phyloP scores from a whole-genome alignment of 2,888 invertebrate genomes.

The Gymnoscelis rufifasciata region DNA sequence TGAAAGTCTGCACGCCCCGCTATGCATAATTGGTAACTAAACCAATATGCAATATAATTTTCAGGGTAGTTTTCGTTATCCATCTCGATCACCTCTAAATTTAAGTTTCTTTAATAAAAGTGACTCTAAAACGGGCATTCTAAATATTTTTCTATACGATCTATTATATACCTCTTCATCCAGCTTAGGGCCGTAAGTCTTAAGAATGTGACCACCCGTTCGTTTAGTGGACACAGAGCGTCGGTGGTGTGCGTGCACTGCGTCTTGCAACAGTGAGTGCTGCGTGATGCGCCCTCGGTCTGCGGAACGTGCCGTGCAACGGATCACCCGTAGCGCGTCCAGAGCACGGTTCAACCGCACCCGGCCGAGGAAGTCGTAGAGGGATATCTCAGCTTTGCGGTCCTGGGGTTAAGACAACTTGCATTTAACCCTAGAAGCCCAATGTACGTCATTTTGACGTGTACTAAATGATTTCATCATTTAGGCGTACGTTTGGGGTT shows the following conservation, averaged over 20 bases:
- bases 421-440: too few relatives aligned
- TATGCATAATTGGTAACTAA: too few relatives aligned
- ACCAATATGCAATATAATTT: too few relatives aligned
- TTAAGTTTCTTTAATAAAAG: too few relatives aligned
- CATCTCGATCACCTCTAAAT: too few relatives aligned
- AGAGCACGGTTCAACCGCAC: constrained; percentile 56
- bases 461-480: too few relatives aligned
- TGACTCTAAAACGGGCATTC: too few relatives aligned
- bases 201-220: constrained; percentile 36
- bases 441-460: too few relatives aligned
- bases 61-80: too few relatives aligned
- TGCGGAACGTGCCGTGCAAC: constrained; percentile 50
- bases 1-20: too few relatives aligned
- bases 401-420: constrained; percentile 31
- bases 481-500: too few relatives aligned
- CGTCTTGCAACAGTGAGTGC: constrained; percentile 47
- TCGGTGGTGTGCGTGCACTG: constrained; percentile 52
- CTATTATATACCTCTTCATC: constrained; percentile 47
- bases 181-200: constrained; percentile 48
- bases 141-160: too few relatives aligned
- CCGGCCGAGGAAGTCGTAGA: constrained; percentile 57
- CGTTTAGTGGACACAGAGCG: constrained; percentile 30
- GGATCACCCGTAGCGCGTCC: constrained; percentile 56
- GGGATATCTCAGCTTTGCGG: constrained; percentile 43
- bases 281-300: constrained; percentile 44